Percentiles rank a stretch among this genome's conserved stretches.
Conservation (phyloP, 1,140 invertebrate genomes). For the Caerostris extrusa region DNA sequence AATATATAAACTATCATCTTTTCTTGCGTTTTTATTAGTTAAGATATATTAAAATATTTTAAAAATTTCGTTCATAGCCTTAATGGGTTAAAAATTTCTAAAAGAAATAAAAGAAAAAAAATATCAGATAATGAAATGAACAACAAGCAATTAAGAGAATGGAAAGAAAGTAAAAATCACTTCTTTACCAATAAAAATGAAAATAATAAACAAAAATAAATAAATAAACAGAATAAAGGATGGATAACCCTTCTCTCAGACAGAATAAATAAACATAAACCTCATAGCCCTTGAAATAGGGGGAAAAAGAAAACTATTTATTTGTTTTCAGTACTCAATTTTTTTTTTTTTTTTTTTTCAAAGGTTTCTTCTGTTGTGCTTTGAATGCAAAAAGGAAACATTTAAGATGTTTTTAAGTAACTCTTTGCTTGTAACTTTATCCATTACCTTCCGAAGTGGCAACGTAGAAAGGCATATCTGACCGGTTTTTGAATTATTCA, state of each 20-base stretch:
- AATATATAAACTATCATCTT: no score
- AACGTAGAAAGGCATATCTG: not conserved
- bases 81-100: no score
- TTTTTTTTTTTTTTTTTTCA: not conserved
- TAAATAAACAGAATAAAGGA: not conserved
- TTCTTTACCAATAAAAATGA: not conserved
- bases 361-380: not conserved
- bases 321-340: not conserved
- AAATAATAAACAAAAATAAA: not conserved
- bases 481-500: not conserved
- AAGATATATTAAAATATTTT: no score
- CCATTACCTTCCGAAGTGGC: not conserved
- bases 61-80: no score
- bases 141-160: no score
- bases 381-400: not conserved
- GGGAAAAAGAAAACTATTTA: not conserved
- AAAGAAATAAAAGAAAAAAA: no score
- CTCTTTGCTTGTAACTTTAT: not conserved
- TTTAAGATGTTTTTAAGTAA: not conserved
- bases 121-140: no score
- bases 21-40: no score
- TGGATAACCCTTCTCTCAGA: not conserved
- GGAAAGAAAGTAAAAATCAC: not conserved
- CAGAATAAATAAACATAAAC: not conserved
- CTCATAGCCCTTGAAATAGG: not conserved